Base-by-base conservation (phyloP, 92 coral and sea anemone species). In the Heliopora coerulea region DNA sequence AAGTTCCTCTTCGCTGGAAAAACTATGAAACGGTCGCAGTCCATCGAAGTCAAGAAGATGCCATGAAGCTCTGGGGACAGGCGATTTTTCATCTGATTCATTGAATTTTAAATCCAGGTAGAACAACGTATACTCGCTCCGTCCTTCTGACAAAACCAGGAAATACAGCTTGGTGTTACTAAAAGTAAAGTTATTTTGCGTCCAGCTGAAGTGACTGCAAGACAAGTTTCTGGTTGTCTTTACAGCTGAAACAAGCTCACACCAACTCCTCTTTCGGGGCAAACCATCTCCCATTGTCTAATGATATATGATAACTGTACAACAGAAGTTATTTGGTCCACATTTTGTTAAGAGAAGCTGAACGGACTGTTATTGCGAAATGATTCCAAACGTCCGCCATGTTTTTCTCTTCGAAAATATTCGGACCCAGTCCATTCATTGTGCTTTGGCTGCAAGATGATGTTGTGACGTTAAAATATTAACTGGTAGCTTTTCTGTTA, bases 131-230 rank as follows among this genome's bases (percentile, higher is more conserved):
- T 95, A 90, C 62, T 95, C 99, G 19, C 99, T 86, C 57, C 96
- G 88, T 56, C 87, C 89, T 52, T 84, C 84, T 15, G 99, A 97
- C 18, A 90, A 81, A 35, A 97, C 91, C 3, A 95, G 84, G 68
- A 95, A 95, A 72, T 95, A 95, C 3, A 95, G 84, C 64, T 92
- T 90, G 29, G 85, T 82, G 32, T 87, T 87, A 59, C 88, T 85
- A 65, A 95, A 95, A 9, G 99, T 95, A 68, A 95, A 95, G 30
- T 89, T 88, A 82, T 90, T 91, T 13, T 95, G 99, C n/a, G 91
- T 85, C 63, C 99, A 78, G 57, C 85, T 95, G 30, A 87, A 83
- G 13, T 87, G 90, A 26, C 83, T 83, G 34, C 88, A 87, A 58
- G 91, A 88, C 6, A 95, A 35, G 10, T 84, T 78, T 10, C 93